A percentile compares a stretch with the other conserved stretches of the same genome.
These are phyloP conservation scores for Sminthopsis crassicaudata DNA, from an alignment of 2,113 vertebrate genomes.

Conservation along the genomic window DNA sequence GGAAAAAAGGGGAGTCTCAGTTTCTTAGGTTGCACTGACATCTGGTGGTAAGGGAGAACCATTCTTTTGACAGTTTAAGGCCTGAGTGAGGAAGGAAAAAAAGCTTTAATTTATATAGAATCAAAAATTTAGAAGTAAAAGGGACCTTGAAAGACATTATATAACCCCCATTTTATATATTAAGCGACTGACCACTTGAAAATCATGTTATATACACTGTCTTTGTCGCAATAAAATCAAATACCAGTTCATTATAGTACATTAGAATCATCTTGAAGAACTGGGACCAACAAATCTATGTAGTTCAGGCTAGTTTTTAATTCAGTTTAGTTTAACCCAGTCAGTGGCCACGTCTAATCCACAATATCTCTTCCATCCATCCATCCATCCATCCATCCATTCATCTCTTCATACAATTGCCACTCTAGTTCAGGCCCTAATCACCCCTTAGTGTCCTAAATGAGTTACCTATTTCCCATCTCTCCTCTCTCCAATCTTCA, in stretches of 20 bases:
- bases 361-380: background rate
- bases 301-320: background rate
- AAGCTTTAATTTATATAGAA: background rate
- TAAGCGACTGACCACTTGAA: background rate
- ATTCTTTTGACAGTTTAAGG: background rate
- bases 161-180: background rate
- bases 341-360: background rate
- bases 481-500: background rate
- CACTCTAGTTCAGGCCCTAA: background rate
- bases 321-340: background rate
- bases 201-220: background rate
- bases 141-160: background rate
- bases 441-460: background rate
- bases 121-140: background rate
- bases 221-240: background rate
- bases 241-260: background rate
- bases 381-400: background rate
- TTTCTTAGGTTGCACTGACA: conserved; percentile 69
- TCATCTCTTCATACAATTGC: background rate
- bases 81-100: background rate
- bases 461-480: background rate
- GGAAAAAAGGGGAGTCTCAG: background rate
- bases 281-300: background rate
- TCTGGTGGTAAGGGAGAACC: conserved; percentile 65
- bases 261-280: background rate